Percentiles rank a stretch among this genome's conserved stretches.
Conservation (phyloP, 1,140 invertebrate genomes). For the Laupala kohalensis region DNA sequence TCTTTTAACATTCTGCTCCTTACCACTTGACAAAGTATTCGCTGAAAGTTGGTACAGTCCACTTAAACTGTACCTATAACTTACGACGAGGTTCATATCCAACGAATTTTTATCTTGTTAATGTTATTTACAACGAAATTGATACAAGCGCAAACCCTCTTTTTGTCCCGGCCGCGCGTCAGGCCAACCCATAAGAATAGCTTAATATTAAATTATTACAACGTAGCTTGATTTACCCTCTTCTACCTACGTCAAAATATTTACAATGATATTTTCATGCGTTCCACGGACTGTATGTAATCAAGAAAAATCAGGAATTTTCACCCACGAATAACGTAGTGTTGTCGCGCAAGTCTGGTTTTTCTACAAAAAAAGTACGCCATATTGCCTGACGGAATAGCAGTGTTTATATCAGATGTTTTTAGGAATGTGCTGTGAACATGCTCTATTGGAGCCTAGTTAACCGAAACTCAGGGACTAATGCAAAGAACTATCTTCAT, state of each 20-base stretch:
- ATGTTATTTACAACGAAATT: too few relatives aligned
- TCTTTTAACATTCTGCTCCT: too few relatives aligned
- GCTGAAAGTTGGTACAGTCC: too few relatives aligned
- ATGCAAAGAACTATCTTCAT: constrained; percentile 1
- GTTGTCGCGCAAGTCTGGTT: background rate
- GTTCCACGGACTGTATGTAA: background rate
- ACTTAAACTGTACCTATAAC: too few relatives aligned
- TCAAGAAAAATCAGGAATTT: background rate
- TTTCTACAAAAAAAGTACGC: constrained; percentile 7
- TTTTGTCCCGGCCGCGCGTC: too few relatives aligned
- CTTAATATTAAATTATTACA: too few relatives aligned
- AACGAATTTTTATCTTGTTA: too few relatives aligned
- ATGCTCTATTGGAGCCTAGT: background rate
- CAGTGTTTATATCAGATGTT: constrained; percentile 1
- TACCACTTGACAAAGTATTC: too few relatives aligned
- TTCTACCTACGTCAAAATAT: background rate
- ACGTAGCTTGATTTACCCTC: too few relatives aligned
- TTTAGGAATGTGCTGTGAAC: constrained; percentile 1
- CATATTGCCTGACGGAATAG: constrained; percentile 1
- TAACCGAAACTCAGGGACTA: background rate
- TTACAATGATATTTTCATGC: background rate
- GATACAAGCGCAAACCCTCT: too few relatives aligned
- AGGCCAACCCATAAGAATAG: too few relatives aligned
- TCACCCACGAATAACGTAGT: background rate
- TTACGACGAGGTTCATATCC: too few relatives aligned